Percentiles rank a stretch among this genome's conserved stretches.
Conservation (phyloP, 2,113 vertebrate species). For the Peromyscus polionotus region DNA sequence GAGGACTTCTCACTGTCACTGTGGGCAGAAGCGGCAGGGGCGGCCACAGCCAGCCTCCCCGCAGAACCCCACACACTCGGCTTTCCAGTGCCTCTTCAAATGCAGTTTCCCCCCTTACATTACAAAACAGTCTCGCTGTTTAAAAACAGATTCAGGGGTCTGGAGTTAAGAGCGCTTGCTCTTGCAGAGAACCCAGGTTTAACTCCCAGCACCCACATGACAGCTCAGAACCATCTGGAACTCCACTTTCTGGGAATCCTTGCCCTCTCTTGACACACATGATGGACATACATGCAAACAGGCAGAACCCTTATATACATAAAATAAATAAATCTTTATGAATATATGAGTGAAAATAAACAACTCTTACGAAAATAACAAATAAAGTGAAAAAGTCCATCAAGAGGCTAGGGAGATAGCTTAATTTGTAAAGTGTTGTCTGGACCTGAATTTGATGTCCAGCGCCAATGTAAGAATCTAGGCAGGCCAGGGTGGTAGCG, state of each 20-base stretch:
- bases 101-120: background rate
- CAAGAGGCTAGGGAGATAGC: background rate
- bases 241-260: background rate
- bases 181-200: background rate
- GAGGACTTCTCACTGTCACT: background rate
- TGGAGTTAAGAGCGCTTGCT: background rate
- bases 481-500: background rate
- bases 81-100: background rate
- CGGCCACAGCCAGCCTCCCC: background rate
- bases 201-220: background rate
- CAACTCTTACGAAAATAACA: background rate
- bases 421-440: background rate
- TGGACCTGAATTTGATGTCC: background rate
- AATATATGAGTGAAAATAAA: background rate
- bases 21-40: background rate
- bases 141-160: background rate
- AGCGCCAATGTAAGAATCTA: background rate
- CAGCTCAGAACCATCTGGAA: background rate
- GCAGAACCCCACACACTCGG: fast-evolving
- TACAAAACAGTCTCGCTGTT: background rate
- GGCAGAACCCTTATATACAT: background rate
- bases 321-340: background rate
- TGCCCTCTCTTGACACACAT: background rate
- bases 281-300: background rate
- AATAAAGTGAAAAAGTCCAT: background rate